phyloP scores from a whole-genome alignment of 2,797 vertebrate genomes.

The Acestrorhynchus altus region DNA sequence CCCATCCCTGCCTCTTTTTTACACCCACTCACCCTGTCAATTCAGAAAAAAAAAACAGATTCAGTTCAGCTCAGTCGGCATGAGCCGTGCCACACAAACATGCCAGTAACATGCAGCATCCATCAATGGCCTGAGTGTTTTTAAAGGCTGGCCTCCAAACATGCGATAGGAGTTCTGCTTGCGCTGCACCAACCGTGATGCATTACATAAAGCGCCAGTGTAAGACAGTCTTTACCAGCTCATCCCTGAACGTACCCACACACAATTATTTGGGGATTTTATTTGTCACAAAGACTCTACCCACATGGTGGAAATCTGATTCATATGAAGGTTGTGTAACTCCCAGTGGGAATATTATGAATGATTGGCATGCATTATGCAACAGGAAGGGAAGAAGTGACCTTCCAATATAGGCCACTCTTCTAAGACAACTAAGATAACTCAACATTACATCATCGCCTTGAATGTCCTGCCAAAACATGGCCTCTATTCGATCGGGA shows the following conservation, averaged over 20 bases:
- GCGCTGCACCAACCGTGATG: background rate
- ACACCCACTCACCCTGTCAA: slow-evolving; percentile 16
- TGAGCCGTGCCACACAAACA: background rate
- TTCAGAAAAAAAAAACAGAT: slow-evolving; percentile 24
- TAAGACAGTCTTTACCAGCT: background rate
- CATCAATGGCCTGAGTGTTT: background rate
- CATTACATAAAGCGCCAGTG: background rate
- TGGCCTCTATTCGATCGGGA: background rate
- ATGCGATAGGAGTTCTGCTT: background rate
- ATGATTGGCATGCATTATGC: slow-evolving; percentile 35
- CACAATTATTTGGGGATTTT: slow-evolving; percentile 10
- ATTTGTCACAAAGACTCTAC: slow-evolving; percentile 37
- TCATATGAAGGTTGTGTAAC: slow-evolving; percentile 37
- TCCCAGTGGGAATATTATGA: slow-evolving; percentile 33
- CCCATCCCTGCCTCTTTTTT: slow-evolving; percentile 2
- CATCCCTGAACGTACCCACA: slow-evolving; percentile 30
- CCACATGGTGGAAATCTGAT: slow-evolving; percentile 42
- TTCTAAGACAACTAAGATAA: slow-evolving; percentile 28
- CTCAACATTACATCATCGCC: slow-evolving; percentile 2
- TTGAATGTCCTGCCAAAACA: background rate
- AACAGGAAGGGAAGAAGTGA: slow-evolving; percentile 30
- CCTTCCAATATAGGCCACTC: slow-evolving; percentile 30
- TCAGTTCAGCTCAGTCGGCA: background rate
- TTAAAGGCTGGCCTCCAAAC: background rate
- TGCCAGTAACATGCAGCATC: background rate